Percentiles rank a stretch among this genome's conserved stretches.
Evolutionary conservation across 1,140 invertebrate genomes (phyloP).

Genomic region (Drepana arcuata): DNA sequence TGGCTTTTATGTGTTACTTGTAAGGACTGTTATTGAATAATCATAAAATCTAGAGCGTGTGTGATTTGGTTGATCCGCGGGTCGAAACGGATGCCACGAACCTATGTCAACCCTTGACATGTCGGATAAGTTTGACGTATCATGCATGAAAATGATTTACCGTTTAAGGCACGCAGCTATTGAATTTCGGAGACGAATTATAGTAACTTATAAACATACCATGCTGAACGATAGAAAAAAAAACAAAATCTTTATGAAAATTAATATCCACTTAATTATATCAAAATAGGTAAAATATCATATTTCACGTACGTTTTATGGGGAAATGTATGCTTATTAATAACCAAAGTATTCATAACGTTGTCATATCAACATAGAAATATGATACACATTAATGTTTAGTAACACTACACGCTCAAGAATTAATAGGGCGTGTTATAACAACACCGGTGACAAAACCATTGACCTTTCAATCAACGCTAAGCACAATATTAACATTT

Average conservation of each 20-base stretch:
- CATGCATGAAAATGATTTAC: constrained; percentile 47
- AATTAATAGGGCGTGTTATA: constrained; percentile 18
- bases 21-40: constrained; percentile 8
- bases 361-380: constrained; percentile 16
- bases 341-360: constrained; percentile 5
- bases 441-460: constrained; percentile 18
- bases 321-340: constrained; percentile 19
- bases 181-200: too few species aligned
- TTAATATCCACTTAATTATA: constrained; percentile 17
- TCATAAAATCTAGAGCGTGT: too few species aligned
- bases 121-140: constrained; percentile 57
- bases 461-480: constrained; percentile 42
- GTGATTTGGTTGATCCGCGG: constrained; percentile 40
- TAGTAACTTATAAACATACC: too few species aligned
- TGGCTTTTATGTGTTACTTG: neutral
- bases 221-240: too few species aligned
- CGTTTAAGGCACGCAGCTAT: too few species aligned
- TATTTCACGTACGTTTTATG: constrained; percentile 16
- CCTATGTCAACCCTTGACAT: constrained; percentile 62
- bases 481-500: constrained; percentile 39
- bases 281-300: constrained; percentile 17
- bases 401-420: constrained; percentile 20
- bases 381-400: constrained; percentile 18
- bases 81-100: constrained; percentile 46
- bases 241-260: too few species aligned